Evolutionary conservation across 2,113 vertebrate species (phyloP).

Genomic region (Anguilla japonica): DNA sequence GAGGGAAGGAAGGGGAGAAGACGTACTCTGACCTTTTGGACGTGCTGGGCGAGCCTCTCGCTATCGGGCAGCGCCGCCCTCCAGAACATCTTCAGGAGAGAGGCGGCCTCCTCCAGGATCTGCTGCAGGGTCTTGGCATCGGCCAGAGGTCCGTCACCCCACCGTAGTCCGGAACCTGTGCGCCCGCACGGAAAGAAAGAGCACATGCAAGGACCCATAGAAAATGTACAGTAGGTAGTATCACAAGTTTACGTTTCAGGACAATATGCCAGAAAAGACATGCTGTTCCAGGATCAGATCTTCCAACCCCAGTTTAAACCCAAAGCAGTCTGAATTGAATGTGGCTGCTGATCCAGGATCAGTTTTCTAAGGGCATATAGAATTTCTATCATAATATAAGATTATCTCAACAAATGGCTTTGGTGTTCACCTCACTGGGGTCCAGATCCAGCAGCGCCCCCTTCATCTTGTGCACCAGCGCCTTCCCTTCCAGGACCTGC

Average conservation of each 20-base stretch:
- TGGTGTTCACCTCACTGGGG: slow-evolving; percentile 53
- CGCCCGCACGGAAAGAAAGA: not conserved
- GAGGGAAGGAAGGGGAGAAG: not conserved
- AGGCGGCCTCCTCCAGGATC: slow-evolving; percentile 75
- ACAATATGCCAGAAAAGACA: not conserved
- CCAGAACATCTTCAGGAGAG: slow-evolving; percentile 89
- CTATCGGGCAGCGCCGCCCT: slow-evolving; percentile 70
- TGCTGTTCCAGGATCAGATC: too few species aligned
- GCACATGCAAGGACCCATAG: not conserved
- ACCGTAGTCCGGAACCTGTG: slow-evolving; percentile 64
- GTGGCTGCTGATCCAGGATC: too few species aligned
- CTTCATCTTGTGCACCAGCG: slow-evolving; percentile 74
- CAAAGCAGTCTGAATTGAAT: too few species aligned
- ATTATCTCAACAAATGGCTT: too few species aligned
- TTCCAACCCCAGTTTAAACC: too few species aligned
- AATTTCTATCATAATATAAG: too few species aligned
- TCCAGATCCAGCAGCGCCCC: slow-evolving; percentile 52
- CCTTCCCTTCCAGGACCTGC: slow-evolving; percentile 79
- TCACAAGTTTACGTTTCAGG: too few species aligned
- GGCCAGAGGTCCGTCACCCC: slow-evolving; percentile 67
- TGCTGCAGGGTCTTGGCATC: slow-evolving; percentile 73
- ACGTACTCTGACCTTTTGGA: slow-evolving; percentile 62
- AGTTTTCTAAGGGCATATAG: too few species aligned
- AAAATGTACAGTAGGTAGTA: too few species aligned
- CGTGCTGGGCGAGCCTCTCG: slow-evolving; percentile 50